phyloP scores from a whole-genome alignment of 2,888 invertebrate genomes.

The Agapostemon virescens region DNA sequence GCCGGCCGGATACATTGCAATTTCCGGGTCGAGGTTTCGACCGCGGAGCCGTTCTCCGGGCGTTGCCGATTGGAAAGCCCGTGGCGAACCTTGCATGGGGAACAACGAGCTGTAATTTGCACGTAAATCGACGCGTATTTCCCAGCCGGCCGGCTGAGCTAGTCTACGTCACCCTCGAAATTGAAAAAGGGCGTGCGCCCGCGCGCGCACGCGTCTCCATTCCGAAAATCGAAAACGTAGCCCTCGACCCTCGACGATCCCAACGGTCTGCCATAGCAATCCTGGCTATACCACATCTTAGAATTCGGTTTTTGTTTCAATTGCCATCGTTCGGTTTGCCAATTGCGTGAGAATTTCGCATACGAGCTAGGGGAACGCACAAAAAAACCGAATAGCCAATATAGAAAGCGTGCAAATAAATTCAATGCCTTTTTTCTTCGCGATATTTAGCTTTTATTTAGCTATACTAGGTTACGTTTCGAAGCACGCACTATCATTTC shows the following conservation, averaged over 20 bases:
- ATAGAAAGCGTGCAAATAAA: constrained; percentile 8
- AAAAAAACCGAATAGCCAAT: background rate
- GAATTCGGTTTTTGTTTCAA: constrained; percentile 23
- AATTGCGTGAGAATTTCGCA: constrained; percentile 17
- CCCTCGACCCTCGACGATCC: background rate
- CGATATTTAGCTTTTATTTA: too few species aligned
- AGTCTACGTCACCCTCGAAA: constrained; percentile 28
- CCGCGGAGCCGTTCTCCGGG: constrained; percentile 45
- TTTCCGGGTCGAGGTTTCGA: constrained; percentile 58
- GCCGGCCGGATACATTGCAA: constrained; percentile 56
- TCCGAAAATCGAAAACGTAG: constrained; percentile 22
- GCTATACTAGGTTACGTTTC: too few species aligned
- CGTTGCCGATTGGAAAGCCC: constrained; percentile 49
- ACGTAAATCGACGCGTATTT: constrained; percentile 63
- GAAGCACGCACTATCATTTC: too few species aligned
- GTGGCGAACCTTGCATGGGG: constrained; percentile 16
- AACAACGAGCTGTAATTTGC: constrained; percentile 57
- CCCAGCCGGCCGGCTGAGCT: constrained; percentile 18
- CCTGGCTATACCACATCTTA: background rate
- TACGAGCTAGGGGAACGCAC: background rate
- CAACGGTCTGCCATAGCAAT: background rate
- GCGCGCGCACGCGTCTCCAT: constrained; percentile 1
- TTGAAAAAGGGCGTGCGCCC: constrained; percentile 33
- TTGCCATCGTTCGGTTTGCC: constrained; percentile 4
- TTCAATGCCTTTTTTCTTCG: too few species aligned